A percentile compares a stretch with the other conserved stretches of the same genome.
phyloP scores from a whole-genome alignment of 2,888 invertebrate genomes.

The Atethmia centrago region DNA sequence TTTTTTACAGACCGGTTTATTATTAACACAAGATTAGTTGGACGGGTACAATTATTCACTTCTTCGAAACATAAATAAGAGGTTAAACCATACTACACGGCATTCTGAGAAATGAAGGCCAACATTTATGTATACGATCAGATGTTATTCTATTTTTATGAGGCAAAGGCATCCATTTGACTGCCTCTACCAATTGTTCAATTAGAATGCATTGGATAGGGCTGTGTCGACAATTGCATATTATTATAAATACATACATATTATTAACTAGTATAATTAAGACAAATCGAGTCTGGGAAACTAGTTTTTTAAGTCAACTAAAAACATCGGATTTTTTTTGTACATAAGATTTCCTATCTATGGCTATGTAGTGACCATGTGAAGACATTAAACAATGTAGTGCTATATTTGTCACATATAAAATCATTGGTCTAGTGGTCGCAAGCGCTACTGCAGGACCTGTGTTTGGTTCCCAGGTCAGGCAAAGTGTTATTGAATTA shows the following conservation, averaged over 20 bases:
- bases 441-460: no score
- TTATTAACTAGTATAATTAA: not conserved
- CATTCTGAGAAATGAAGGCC: constrained; percentile 52
- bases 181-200: constrained; percentile 63
- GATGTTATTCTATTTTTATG: constrained; percentile 57
- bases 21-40: constrained; percentile 8
- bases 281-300: no score
- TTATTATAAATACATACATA: not conserved
- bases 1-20: constrained; percentile 21
- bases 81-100: constrained; percentile 32
- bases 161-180: constrained; percentile 63
- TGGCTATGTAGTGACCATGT: not conserved
- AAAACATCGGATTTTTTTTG: not conserved
- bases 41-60: constrained; percentile 6
- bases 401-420: not conserved
- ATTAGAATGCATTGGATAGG: constrained; percentile 59
- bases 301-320: not conserved
- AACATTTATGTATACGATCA: constrained; percentile 35
- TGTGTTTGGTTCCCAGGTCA: not conserved
- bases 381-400: not conserved
- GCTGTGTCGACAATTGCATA: constrained; percentile 35
- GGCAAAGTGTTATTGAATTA: not conserved
- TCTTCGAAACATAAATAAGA: constrained; percentile 36
- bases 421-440: not conserved
- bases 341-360: not conserved